Evolutionary conservation across 1,140 invertebrate genomes (phyloP).

Genomic region (Potamilus streckersoni): DNA sequence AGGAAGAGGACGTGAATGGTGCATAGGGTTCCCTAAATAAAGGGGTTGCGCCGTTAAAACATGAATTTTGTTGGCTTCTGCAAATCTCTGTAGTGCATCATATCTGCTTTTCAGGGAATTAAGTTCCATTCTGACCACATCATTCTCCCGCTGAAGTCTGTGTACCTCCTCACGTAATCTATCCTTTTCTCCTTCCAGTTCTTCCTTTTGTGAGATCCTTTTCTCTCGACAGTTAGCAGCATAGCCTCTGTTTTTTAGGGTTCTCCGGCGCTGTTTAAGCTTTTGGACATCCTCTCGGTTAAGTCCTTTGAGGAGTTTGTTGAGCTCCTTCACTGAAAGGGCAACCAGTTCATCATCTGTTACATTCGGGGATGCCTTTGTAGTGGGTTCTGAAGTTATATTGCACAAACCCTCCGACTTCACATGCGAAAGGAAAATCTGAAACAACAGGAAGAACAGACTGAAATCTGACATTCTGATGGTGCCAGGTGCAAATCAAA

Average conservation of each 20-base stretch:
- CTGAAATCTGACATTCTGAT: no score
- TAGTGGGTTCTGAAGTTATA: slow-evolving; percentile 26
- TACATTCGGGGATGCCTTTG: slow-evolving; percentile 30
- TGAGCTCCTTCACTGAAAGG: slow-evolving; percentile 93
- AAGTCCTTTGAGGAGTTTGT: slow-evolving; percentile 91
- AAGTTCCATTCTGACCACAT: slow-evolving; percentile 63
- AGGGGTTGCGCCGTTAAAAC: slow-evolving; percentile 46
- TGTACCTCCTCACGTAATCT: slow-evolving; percentile 59
- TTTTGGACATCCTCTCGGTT: slow-evolving; percentile 89
- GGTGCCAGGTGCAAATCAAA: no score
- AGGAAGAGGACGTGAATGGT: slow-evolving; percentile 19
- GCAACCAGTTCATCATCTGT: slow-evolving; percentile 90
- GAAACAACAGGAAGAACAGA: slow-evolving; percentile 32
- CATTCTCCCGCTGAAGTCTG: slow-evolving; percentile 60
- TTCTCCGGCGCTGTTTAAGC: slow-evolving; percentile 95
- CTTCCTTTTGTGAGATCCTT: slow-evolving; percentile 66
- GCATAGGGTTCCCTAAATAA: slow-evolving; percentile 30
- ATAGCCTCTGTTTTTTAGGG: slow-evolving; percentile 98
- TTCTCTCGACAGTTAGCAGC: slow-evolving; percentile 92
- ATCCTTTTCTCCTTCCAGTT: slow-evolving; percentile 81
- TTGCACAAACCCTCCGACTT: slow-evolving; percentile 50
- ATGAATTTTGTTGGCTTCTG: slow-evolving; percentile 56
- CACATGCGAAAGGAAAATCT: slow-evolving; percentile 63
- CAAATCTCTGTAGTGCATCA: slow-evolving; percentile 61
- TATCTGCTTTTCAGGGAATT: slow-evolving; percentile 59